These are phyloP conservation scores for Eleginops maclovinus DNA, from an alignment of 2,113 vertebrate genomes.

Conservation along the genomic window DNA sequence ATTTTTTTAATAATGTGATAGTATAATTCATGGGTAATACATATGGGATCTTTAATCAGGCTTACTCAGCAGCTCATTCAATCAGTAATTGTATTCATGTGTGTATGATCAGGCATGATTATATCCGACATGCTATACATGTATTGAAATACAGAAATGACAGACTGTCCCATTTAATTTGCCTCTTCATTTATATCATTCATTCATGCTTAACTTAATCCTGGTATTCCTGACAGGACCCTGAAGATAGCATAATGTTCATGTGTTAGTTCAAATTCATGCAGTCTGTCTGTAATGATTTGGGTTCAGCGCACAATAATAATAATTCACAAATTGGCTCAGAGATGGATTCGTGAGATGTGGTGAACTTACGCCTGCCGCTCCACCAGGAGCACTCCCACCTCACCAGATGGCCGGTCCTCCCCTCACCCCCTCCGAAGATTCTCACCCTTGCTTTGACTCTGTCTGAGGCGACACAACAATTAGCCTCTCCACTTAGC, in stretches of 20 bases:
- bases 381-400: constrained; percentile 52
- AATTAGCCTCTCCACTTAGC: constrained; percentile 56
- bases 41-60: constrained; percentile 13
- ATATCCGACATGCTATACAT: constrained; percentile 37
- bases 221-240: constrained; percentile 46
- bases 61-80: constrained; percentile 24
- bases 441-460: constrained; percentile 39
- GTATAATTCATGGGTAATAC: constrained; percentile 4
- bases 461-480: constrained; percentile 47
- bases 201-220: constrained; percentile 45
- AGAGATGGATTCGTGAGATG: constrained; percentile 37
- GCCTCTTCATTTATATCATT: constrained; percentile 51
- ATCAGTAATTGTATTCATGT: constrained; percentile 10
- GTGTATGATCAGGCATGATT: constrained; percentile 30
- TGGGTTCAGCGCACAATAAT: constrained; percentile 33
- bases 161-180: constrained; percentile 40
- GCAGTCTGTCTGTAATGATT: constrained; percentile 22
- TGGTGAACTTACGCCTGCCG: constrained; percentile 36
- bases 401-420: constrained; percentile 61
- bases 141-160: constrained; percentile 47
- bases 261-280: constrained; percentile 53
- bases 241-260: constrained; percentile 40
- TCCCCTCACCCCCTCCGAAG: constrained; percentile 37
- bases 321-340: constrained; percentile 34
- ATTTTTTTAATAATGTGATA: constrained; percentile 1